These are phyloP conservation scores for Drosophila maculinotata DNA, from an alignment of 2,888 invertebrate species.

Conservation along the genomic window DNA sequence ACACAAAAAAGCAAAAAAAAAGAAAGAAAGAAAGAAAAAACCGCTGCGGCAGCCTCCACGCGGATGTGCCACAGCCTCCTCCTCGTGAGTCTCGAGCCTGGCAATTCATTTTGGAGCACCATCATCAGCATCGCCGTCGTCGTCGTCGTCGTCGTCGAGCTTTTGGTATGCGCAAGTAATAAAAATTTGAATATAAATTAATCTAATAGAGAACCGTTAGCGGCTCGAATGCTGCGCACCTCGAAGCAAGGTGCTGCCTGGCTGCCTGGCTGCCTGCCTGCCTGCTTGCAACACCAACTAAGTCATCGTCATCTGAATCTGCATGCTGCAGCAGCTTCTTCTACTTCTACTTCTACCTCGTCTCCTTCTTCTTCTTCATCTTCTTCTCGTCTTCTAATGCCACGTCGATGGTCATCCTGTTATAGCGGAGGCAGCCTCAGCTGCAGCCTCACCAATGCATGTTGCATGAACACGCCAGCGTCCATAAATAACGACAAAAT, in stretches of 20 bases:
- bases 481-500: constrained; percentile 84
- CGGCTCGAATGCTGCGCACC: constrained; percentile 57
- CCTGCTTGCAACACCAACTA: constrained; percentile 67
- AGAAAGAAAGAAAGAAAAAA: not conserved
- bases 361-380: constrained; percentile 33
- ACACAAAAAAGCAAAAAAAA: constrained; percentile 32
- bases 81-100: constrained; percentile 17
- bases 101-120: constrained; percentile 79
- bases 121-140: constrained; percentile 2
- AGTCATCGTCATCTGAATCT: constrained; percentile 72
- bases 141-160: constrained; percentile 21
- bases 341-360: constrained; percentile 18
- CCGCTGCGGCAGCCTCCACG: constrained; percentile 38
- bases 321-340: constrained; percentile 44
- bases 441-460: constrained; percentile 59
- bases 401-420: constrained; percentile 69
- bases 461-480: constrained; percentile 76
- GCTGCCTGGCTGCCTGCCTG: constrained; percentile 17
- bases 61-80: constrained; percentile 52
- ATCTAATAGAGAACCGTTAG: constrained; percentile 83
- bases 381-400: constrained; percentile 43
- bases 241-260: constrained; percentile 72
- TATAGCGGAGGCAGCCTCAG: constrained; percentile 62
- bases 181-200: constrained; percentile 84
- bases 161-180: constrained; percentile 80